Evolutionary conservation across 2,888 invertebrate genomes (phyloP), one percentile per base, ranked within the genome.

Genomic region (Hirtodrosophila confusa): DNA sequence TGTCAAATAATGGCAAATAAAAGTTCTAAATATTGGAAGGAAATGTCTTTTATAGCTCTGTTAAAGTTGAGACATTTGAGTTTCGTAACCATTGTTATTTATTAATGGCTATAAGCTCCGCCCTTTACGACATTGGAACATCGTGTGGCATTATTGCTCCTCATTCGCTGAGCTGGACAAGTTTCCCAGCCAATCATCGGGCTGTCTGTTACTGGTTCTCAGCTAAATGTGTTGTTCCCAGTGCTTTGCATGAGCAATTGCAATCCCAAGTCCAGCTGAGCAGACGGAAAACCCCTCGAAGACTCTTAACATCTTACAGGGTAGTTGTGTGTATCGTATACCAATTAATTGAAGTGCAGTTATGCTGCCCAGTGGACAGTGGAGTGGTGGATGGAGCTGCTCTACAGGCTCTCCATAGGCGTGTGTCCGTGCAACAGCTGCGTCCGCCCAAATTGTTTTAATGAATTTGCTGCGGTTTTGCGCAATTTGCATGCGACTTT

Each of bases 381-480:
- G 39, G 17, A 40, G 10, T 49, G 37, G 41, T 12, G 36, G 54
- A 51, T 62, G 55, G 10, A 63, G 63, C 63, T 61, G 71, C 8
- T 31, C 31, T 17, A 17, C 2, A 17, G 17, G 3, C 31, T 31
- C 8, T 31, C 31, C 31, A 4, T 31, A 66, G 55, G 60, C 54
- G 58, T 77, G 78, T 47, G 47, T 58, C 48, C 55, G 24, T 45
- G 79, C 79, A 78, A 78, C 76, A 77, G 73, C 78, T 80, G 77
- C 78, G 58, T 77, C 62, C 58, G 57, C 77, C 82, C 83, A 82
- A 84, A 84, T 84, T 84, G 84, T 82, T 84, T 87, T 82, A 84
- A 84, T 84, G 84, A 84, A 84, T 85, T 88, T 86, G 88, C 89
- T 84, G 84, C 83, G 89, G 84, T 88, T 88, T 88, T 67, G 62